These are phyloP conservation scores for Cryptophagus acutangulus DNA, from an alignment of 2,888 invertebrate species.

Conservation along the genomic window DNA sequence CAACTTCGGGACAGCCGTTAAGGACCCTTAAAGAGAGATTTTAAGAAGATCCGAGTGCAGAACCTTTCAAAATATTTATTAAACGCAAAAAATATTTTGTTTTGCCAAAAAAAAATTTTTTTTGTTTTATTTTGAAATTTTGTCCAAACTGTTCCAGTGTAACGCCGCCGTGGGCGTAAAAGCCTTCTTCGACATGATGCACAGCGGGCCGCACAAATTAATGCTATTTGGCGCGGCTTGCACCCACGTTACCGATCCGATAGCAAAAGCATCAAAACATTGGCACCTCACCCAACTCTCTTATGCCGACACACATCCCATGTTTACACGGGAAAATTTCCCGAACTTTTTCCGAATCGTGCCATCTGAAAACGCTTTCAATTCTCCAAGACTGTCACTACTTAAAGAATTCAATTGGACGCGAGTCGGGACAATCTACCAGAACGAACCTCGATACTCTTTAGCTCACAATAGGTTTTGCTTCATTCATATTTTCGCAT, in stretches of 20 bases:
- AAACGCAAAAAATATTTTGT: neutral
- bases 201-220: slow-evolving; percentile 84
- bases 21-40: too few species aligned
- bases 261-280: slow-evolving; percentile 93
- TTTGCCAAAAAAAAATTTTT: too few species aligned
- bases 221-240: slow-evolving; percentile 97
- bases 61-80: slow-evolving; percentile 1
- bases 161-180: slow-evolving; percentile 92
- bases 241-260: slow-evolving; percentile 93
- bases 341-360: slow-evolving; percentile 96
- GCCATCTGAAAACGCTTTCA: slow-evolving; percentile 94
- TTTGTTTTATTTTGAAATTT: too few species aligned
- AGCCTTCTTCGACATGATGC: slow-evolving; percentile 96
- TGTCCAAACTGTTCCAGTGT: slow-evolving; percentile 67
- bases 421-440: slow-evolving; percentile 92
- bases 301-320: slow-evolving; percentile 96
- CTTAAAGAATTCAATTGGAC: slow-evolving; percentile 96
- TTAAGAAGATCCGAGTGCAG: too few species aligned
- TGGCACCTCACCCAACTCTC: slow-evolving; percentile 96
- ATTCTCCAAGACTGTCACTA: slow-evolving; percentile 82
- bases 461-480: slow-evolving; percentile 61
- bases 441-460: slow-evolving; percentile 91
- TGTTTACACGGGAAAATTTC: slow-evolving; percentile 89
- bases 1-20: too few species aligned
- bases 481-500: slow-evolving; percentile 7